Conservation (phyloP, 1,140 invertebrate genomes). For the Holcopasites calliopsidis region DNA sequence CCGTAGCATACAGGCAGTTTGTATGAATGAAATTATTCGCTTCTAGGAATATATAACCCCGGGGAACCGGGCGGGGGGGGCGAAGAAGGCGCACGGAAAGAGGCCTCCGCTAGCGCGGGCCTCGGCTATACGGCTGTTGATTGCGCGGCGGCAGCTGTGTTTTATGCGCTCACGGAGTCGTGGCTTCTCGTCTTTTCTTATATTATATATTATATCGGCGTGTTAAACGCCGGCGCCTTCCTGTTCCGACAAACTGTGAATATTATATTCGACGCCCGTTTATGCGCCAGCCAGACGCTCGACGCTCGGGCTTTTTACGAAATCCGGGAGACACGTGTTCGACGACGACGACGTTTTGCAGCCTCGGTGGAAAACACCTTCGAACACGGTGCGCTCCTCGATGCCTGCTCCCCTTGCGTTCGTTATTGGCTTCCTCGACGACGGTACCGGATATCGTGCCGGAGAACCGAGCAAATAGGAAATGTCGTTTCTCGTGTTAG, state of each 20-base stretch:
- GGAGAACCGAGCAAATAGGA: too few relatives aligned
- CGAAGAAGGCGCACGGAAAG: slow-evolving; percentile 16
- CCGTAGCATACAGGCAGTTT: slow-evolving; percentile 72
- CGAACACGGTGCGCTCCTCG: neutral
- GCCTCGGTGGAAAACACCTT: slow-evolving; percentile 47
- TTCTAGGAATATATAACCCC: slow-evolving; percentile 75
- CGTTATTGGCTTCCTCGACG: neutral
- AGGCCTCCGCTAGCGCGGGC: slow-evolving; percentile 2
- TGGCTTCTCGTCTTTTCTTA: slow-evolving; percentile 57
- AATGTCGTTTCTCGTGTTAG: neutral
- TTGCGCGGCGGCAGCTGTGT: slow-evolving; percentile 72
- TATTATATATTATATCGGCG: slow-evolving; percentile 76
- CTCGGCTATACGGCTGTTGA: slow-evolving; percentile 66
- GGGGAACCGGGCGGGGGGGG: slow-evolving; percentile 32
- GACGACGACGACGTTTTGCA: slow-evolving; percentile 13
- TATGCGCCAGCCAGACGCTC: neutral
- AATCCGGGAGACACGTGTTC: slow-evolving; percentile 24
- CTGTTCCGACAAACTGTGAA: slow-evolving; percentile 74
- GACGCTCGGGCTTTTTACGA: slow-evolving; percentile 21
- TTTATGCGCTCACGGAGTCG: slow-evolving; percentile 64
- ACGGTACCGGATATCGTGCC: neutral
- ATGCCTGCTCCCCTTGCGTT: neutral
- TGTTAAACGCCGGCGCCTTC: slow-evolving; percentile 73
- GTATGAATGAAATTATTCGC: slow-evolving; percentile 79
- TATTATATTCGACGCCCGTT: slow-evolving; percentile 65